Evolutionary conservation across 1,140 invertebrate species (phyloP), one percentile per base, ranked within the genome.

Genomic region (Pogonomyrmex barbatus): DNA sequence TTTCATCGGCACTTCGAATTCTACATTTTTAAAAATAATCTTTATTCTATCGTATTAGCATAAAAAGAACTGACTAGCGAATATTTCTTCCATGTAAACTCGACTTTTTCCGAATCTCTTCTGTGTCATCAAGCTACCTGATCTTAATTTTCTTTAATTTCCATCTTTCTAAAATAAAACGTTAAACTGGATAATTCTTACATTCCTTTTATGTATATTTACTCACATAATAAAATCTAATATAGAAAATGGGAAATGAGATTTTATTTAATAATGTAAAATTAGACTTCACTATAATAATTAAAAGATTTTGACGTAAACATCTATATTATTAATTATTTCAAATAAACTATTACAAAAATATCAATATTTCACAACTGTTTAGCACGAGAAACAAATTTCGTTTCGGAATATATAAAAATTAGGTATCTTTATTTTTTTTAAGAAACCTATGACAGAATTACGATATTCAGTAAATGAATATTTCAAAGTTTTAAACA

Each of bases 71-170:
- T 17, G 14, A 62, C 24, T 17, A 45, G 12, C 12, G 12, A 2
- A 67, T 79, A 79, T 42, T 67, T 52, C 62, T 39, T 79, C n/a
- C 47, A 52, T n/a, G 47, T 79, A 79, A 79, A 67, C 67, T 79
- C 47, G 12, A 79, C 47, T 67, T 79, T 67, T 79, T 67, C 9
- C n/a, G 33, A 4, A 77, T 63, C 30, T 77, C 8, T 17, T 8
- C 17, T 50, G 17, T n/a, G 65, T 65, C 12, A 78, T 65, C 60
- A 3, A 45, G 5, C 17, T 65, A 3, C 10, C 36, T 17, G 45
- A 50, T 79, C 12, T 39, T 50, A 8, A 45, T 52, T 36, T 65
- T 47, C 2, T 42, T 79, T 39, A 50, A 14, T 42, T 54, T 54
- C 33, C 17, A 24, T 65, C 33, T 79, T 50, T 2, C 3, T 65